phyloP scores from a whole-genome alignment of 2,888 invertebrate species.

The Trissonchulus latispiculum region DNA sequence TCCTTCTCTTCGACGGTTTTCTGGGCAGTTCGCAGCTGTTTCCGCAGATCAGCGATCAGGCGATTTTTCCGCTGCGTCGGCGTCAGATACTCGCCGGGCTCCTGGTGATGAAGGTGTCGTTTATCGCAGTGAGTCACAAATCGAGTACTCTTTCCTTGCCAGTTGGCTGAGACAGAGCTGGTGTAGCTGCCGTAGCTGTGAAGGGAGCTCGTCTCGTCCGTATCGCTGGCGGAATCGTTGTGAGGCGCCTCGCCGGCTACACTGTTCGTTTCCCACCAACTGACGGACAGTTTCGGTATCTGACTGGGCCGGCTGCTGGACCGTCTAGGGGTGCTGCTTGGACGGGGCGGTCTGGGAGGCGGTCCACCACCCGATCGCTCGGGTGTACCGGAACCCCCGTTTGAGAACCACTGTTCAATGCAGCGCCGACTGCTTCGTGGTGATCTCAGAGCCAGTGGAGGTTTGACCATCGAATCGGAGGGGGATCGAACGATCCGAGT shows the following conservation, averaged over 20 bases:
- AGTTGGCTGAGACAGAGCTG: slow-evolving; percentile 6
- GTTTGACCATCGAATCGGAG: background rate
- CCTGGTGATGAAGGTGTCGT: background rate
- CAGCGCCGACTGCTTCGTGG: background rate
- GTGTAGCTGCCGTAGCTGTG: slow-evolving; percentile 5
- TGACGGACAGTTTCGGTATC: slow-evolving; percentile 37
- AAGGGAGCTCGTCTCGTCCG: slow-evolving; percentile 2
- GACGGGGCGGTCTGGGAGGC: background rate
- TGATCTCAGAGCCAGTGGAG: background rate
- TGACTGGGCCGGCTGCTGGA: background rate
- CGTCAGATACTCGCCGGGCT: slow-evolving; percentile 36
- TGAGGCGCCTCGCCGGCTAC: slow-evolving; percentile 26
- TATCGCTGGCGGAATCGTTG: background rate
- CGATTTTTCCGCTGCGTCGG: slow-evolving; percentile 38
- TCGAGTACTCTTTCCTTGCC: slow-evolving; percentile 11
- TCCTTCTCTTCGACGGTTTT: slow-evolving; percentile 14
- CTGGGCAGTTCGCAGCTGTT: background rate
- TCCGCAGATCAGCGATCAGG: slow-evolving; percentile 23
- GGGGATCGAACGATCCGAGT: background rate
- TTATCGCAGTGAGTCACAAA: slow-evolving; percentile 23
- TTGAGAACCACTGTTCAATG: no score
- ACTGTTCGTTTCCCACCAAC: slow-evolving; percentile 41
- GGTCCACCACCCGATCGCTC: background rate
- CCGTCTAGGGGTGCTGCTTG: background rate
- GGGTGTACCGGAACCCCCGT: background rate